phyloP scores from a whole-genome alignment of 2,888 invertebrate genomes.

The Tetramorium bicarinatum region DNA sequence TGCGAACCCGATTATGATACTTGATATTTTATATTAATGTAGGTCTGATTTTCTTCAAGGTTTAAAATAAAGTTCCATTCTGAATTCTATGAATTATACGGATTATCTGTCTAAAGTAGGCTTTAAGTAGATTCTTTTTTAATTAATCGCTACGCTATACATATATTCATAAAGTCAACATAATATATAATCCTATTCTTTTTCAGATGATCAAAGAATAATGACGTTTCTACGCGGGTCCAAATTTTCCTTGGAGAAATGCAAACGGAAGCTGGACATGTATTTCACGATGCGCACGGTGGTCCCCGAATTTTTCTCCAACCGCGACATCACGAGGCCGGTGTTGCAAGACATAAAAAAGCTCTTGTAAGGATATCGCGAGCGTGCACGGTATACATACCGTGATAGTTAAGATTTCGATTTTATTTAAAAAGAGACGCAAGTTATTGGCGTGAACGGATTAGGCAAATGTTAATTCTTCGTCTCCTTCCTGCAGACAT shows the following conservation, averaged over 20 bases:
- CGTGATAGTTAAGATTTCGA: background rate
- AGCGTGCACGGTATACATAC: background rate
- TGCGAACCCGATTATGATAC: background rate
- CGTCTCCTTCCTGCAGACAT: conserved; percentile 87
- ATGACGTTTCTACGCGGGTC: conserved; percentile 94
- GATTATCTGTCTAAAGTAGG: background rate
- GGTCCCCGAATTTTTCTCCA: conserved; percentile 93
- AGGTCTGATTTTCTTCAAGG: background rate
- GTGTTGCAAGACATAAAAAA: conserved; percentile 91
- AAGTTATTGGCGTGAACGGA: background rate
- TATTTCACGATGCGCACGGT: conserved; percentile 95
- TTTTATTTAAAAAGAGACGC: background rate
- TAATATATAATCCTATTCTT: conserved; percentile 62
- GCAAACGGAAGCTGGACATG: conserved; percentile 95
- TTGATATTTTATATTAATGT: background rate
- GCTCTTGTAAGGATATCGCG: conserved; percentile 88
- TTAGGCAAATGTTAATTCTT: background rate
- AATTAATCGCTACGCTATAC: background rate
- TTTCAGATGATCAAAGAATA: conserved; percentile 91
- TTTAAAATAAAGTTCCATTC: background rate
- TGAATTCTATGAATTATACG: background rate
- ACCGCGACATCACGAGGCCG: conserved; percentile 91
- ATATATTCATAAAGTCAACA: background rate
- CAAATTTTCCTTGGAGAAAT: conserved; percentile 95
- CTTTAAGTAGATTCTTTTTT: background rate